Percentiles rank a stretch among this genome's conserved stretches.
phyloP scores from a whole-genome alignment of 2,888 invertebrate genomes.

The Dicyrtoma fusca region DNA sequence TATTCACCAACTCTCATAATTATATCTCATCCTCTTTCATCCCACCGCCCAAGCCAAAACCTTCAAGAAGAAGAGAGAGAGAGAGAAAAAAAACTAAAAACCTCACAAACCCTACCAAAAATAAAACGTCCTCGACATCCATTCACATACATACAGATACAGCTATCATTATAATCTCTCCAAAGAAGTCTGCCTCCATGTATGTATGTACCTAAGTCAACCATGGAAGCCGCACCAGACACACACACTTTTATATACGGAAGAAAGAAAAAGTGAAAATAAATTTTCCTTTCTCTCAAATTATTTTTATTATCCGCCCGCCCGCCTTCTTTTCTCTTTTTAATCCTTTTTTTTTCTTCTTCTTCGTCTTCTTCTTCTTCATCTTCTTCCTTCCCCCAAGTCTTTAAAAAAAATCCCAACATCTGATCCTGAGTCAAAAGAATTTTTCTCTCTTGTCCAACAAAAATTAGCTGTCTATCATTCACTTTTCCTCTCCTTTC shows the following conservation, averaged over 20 bases:
- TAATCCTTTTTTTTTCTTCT: not conserved
- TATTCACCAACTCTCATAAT: slow-evolving; percentile 44
- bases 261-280: not conserved
- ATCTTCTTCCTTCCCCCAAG: not conserved
- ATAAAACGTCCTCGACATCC: too few relatives aligned
- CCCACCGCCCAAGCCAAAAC: slow-evolving; percentile 26
- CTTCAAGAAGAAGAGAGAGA: slow-evolving; percentile 24
- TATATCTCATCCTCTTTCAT: slow-evolving; percentile 44
- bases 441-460: slow-evolving; percentile 13
- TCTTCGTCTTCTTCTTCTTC: slow-evolving; percentile 6
- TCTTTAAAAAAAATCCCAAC: too few relatives aligned
- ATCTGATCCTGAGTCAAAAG: not conserved
- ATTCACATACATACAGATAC: too few relatives aligned
- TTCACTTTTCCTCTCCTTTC: not conserved
- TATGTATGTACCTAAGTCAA: too few relatives aligned
- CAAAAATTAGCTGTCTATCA: slow-evolving; percentile 19
- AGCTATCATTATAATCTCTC: not conserved
- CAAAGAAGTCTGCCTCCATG: not conserved
- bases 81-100: not conserved
- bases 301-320: slow-evolving; percentile 13
- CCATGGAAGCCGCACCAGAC: too few relatives aligned
- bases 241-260: too few relatives aligned
- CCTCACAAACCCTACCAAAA: not conserved
- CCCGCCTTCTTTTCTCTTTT: not conserved
- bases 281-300: slow-evolving; percentile 9